Conservation (phyloP, 2,113 vertebrate species). For the Eudyptes chrysolophus region DNA sequence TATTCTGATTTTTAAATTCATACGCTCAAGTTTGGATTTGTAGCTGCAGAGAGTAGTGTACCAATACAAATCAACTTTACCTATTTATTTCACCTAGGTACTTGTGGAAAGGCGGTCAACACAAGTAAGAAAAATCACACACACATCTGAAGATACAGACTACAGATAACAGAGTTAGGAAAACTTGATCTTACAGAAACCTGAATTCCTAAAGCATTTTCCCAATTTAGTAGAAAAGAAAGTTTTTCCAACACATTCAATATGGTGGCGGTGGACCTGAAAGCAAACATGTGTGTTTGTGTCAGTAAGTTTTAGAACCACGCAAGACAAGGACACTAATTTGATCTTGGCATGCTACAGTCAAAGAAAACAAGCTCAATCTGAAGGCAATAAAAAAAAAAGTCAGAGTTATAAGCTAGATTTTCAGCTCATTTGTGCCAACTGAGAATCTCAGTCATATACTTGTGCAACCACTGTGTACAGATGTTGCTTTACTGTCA, state of each 20-base stretch:
- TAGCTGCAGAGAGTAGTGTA: neutral
- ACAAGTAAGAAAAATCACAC: neutral
- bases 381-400: neutral
- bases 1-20: neutral
- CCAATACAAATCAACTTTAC: neutral
- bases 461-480: neutral
- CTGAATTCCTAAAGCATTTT: neutral
- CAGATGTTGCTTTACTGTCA: neutral
- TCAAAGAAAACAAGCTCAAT: neutral
- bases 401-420: neutral
- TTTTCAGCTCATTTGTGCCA: neutral
- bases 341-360: neutral
- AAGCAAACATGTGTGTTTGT: neutral
- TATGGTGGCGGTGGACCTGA: too few species aligned
- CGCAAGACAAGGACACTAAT: neutral
- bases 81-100: neutral
- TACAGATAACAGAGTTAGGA: neutral
- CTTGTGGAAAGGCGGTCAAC: neutral
- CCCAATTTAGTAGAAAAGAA: neutral
- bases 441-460: neutral
- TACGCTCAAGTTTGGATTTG: neutral
- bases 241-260: neutral
- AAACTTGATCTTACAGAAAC: neutral
- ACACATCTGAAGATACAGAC: neutral
- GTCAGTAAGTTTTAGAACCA: neutral